Evolutionary conservation across 2,113 vertebrate genomes (phyloP).

Genomic region (Phyllostomus discolor): DNA sequence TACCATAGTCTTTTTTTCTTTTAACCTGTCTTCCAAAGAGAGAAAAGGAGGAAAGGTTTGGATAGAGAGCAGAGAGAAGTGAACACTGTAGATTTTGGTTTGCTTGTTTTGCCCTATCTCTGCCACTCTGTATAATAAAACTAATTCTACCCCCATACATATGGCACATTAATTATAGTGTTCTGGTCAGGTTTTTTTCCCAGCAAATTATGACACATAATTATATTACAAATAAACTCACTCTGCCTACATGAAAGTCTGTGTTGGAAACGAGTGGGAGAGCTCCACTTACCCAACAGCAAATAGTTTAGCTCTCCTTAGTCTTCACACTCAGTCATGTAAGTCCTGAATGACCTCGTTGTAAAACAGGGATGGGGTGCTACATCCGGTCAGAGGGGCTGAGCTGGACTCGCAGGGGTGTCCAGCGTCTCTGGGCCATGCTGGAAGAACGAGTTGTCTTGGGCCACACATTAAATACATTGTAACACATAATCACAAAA

Average conservation of each 20-base stretch:
- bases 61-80: not conserved
- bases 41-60: not conserved
- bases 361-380: not conserved
- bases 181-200: not conserved
- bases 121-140: not conserved
- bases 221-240: not conserved
- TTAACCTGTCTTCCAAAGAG: not conserved
- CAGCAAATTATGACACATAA: not conserved
- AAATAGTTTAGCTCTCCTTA: not conserved
- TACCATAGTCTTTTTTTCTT: not conserved
- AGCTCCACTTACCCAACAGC: not conserved
- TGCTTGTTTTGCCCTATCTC: not conserved
- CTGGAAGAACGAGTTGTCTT: too few species aligned
- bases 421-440: too few species aligned
- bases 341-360: not conserved
- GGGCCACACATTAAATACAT: too few species aligned
- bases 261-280: not conserved
- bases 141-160: not conserved
- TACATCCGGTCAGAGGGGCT: not conserved
- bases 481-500: too few species aligned
- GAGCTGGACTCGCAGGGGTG: too few species aligned
- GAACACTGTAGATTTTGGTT: not conserved
- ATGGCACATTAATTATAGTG: not conserved
- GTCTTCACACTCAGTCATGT: not conserved
- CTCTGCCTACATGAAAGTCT: not conserved